Conservation (phyloP, 2,113 vertebrate genomes). For the Phycodurus eques region DNA sequence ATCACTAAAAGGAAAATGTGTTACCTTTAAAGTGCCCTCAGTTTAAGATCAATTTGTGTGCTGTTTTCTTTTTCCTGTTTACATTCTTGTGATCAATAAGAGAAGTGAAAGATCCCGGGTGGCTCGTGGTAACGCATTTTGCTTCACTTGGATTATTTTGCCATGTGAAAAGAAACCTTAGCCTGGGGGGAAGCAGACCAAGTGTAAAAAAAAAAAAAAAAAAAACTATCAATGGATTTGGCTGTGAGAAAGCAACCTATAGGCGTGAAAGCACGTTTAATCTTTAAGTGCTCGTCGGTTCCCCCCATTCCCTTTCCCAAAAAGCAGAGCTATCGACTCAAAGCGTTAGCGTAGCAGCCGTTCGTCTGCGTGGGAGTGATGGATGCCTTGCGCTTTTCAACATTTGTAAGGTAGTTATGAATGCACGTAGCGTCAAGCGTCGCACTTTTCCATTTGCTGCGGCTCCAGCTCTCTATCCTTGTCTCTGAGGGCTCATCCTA, state of each 20-base stretch:
- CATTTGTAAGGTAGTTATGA: slow-evolving; percentile 69
- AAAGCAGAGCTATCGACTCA: slow-evolving; percentile 46
- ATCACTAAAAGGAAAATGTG: too few relatives aligned
- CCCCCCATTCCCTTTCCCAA: slow-evolving; percentile 31
- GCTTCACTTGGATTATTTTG: background rate
- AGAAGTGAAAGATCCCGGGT: background rate
- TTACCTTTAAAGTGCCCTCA: too few relatives aligned
- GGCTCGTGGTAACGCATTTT: background rate
- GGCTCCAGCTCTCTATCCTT: slow-evolving; percentile 51
- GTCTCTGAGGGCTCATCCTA: slow-evolving; percentile 67
- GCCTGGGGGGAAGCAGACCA: background rate
- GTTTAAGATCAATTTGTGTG: background rate
- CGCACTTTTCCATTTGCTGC: slow-evolving; percentile 46
- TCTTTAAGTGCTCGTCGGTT: slow-evolving; percentile 40
- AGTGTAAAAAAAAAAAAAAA: background rate
- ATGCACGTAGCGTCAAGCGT: slow-evolving; percentile 54
- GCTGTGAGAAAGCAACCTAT: slow-evolving; percentile 16
- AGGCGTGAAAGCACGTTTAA: slow-evolving; percentile 20
- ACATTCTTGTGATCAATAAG: background rate
- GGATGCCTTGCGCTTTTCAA: slow-evolving; percentile 62
- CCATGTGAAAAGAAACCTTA: background rate
- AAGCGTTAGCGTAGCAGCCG: slow-evolving; percentile 57
- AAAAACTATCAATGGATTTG: background rate
- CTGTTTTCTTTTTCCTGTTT: background rate
- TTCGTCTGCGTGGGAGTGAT: slow-evolving; percentile 60